These are phyloP conservation scores for Lepus oiostolus DNA, from an alignment of 2,797 vertebrate genomes.

Conservation along the genomic window DNA sequence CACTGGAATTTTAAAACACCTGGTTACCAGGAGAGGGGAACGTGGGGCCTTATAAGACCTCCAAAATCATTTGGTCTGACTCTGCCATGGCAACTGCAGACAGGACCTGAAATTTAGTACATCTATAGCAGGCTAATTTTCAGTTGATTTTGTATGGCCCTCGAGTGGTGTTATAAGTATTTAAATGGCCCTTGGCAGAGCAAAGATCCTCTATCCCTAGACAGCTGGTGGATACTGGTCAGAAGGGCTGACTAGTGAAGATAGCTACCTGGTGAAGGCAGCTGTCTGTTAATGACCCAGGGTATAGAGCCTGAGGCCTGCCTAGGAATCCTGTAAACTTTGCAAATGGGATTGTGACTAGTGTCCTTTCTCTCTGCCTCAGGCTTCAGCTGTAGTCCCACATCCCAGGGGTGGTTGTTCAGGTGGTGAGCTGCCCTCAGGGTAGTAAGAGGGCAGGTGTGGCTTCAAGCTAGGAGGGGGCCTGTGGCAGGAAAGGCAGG, in stretches of 20 bases:
- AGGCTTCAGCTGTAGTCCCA: not conserved
- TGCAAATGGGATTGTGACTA: not conserved
- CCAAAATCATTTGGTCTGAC: no score
- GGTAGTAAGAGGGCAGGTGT: not conserved
- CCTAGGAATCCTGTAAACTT: not conserved
- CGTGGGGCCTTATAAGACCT: no score
- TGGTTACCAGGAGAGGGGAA: not conserved
- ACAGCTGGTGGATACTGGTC: not conserved
- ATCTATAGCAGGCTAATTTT: no score
- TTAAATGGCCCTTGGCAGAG: no score
- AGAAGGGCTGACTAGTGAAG: not conserved
- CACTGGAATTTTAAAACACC: not conserved
- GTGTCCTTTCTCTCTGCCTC: accelerated
- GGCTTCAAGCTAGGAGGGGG: not conserved
- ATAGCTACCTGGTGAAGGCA: not conserved
- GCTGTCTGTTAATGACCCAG: not conserved
- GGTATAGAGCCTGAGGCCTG: not conserved
- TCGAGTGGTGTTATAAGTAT: no score
- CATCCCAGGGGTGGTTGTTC: not conserved
- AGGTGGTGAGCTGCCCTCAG: not conserved
- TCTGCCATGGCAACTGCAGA: no score
- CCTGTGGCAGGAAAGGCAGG: no score
- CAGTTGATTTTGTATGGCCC: no score
- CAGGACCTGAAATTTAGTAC: no score
- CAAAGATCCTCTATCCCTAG: no score